Percentiles rank a stretch among this genome's conserved stretches.
phyloP scores from a whole-genome alignment of 1,140 invertebrate species.

The Pteromalus puparum region DNA sequence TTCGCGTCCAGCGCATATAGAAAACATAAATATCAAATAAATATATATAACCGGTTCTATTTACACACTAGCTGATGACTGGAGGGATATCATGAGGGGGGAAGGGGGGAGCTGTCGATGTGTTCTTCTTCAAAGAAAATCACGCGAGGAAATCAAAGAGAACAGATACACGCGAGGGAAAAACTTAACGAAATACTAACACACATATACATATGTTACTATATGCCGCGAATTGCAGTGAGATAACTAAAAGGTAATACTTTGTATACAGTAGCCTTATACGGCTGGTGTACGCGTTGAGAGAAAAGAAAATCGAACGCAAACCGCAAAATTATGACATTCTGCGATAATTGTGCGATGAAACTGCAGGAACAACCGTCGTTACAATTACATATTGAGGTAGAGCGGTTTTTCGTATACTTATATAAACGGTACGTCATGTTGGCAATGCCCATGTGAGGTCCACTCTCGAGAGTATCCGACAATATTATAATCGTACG shows the following conservation, averaged over 20 bases:
- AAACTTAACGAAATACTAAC: conserved; percentile 13
- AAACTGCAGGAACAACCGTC: conserved; percentile 1
- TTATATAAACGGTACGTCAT: conserved; percentile 55
- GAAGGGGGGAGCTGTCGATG: conserved; percentile 24
- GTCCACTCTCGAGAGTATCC: not conserved
- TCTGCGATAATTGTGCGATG: not conserved
- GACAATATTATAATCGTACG: not conserved
- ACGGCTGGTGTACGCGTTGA: not conserved
- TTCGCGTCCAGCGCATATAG: conserved; percentile 73
- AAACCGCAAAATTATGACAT: not conserved
- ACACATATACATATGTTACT: not conserved
- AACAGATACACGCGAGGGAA: not conserved
- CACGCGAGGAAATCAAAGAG: not conserved
- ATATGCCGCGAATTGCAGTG: not conserved
- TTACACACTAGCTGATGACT: conserved; percentile 60
- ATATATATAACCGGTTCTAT: conserved; percentile 70
- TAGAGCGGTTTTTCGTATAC: conserved; percentile 68
- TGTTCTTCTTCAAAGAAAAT: conserved; percentile 31
- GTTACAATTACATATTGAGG: conserved; percentile 55
- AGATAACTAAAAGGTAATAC: conserved; percentile 34
- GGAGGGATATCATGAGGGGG: conserved; percentile 16
- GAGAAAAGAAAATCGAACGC: conserved; percentile 12
- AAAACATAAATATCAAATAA: conserved; percentile 71
- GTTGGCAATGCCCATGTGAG: conserved; percentile 40
- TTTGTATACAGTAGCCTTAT: not conserved